Evolutionary conservation across 2,888 invertebrate species (phyloP).

Genomic region (Latheticus oryzae): DNA sequence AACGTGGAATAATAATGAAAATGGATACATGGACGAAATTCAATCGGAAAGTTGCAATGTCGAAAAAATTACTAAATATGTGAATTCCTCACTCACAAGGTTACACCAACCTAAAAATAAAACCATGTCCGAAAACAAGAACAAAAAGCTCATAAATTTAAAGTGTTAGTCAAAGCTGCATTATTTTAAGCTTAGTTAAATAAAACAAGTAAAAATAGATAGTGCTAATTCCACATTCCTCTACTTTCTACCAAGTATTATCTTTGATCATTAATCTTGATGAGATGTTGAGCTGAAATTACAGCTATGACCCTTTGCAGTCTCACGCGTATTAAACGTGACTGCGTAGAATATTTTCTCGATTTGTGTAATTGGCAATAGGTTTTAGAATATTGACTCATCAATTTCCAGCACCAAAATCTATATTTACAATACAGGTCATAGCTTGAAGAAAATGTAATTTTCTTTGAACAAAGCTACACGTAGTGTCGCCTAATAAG

Average conservation of each 20-base stretch:
- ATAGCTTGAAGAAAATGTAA: constrained; percentile 23
- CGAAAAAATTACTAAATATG: constrained; percentile 10
- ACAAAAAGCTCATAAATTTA: constrained; percentile 4
- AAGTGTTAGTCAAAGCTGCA: constrained; percentile 6
- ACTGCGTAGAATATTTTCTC: no score
- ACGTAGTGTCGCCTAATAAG: constrained; percentile 4
- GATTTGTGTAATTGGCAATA: no score
- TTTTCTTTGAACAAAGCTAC: constrained; percentile 24
- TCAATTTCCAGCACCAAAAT: constrained; percentile 12
- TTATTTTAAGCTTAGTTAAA: constrained; percentile 14
- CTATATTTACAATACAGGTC: no score
- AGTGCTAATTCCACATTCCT: constrained; percentile 25
- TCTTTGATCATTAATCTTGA: constrained; percentile 20
- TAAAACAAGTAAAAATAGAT: constrained; percentile 10
- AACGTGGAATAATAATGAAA: constrained; percentile 45
- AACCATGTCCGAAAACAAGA: no score
- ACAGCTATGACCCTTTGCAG: constrained; percentile 13
- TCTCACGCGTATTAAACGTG: constrained; percentile 22
- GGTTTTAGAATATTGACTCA: constrained; percentile 26
- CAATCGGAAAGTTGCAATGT: constrained; percentile 29
- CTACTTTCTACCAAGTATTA: constrained; percentile 8
- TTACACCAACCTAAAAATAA: constrained; percentile 5
- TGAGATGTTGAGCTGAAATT: constrained; percentile 1
- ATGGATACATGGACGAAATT: constrained; percentile 27
- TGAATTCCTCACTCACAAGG: neutral